These are phyloP conservation scores for Scomberomorus guttatus DNA, from an alignment of 2,797 vertebrate genomes.

Conservation along the genomic window DNA sequence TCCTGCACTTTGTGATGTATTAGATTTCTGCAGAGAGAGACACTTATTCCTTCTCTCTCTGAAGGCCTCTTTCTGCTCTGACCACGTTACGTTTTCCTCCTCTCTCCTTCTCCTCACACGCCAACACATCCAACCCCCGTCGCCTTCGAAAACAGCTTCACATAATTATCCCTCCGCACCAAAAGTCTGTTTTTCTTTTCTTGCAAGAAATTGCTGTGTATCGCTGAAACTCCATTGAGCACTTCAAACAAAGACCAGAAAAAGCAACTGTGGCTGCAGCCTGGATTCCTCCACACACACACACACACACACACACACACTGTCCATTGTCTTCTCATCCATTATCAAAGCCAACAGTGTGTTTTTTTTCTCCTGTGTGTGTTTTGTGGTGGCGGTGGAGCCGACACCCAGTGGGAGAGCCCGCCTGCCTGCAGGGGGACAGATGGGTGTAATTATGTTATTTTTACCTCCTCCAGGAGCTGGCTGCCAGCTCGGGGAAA, in stretches of 20 bases:
- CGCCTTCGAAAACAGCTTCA: conserved; percentile 53
- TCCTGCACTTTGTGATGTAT: too few species aligned
- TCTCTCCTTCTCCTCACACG: conserved; percentile 8
- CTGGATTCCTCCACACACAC: conserved; percentile 65
- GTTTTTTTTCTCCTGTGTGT: conserved; percentile 57
- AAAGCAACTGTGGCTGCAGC: conserved; percentile 53
- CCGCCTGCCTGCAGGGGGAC: conserved; percentile 71
- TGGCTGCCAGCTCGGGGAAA: conserved; percentile 84
- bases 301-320: conserved; percentile 43
- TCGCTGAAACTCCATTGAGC: conserved; percentile 65
- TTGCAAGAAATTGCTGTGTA: conserved; percentile 64
- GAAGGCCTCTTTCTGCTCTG: conserved; percentile 22
- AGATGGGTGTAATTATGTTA: conserved; percentile 89
- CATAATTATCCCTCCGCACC: conserved; percentile 61
- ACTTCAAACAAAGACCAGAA: conserved; percentile 64
- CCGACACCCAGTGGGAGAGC: conserved; percentile 80
- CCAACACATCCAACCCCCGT: conserved; percentile 39
- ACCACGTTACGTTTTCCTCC: conserved; percentile 20
- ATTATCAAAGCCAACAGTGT: conserved; percentile 64
- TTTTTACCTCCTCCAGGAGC: conserved; percentile 88
- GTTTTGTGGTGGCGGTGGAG: conserved; percentile 65
- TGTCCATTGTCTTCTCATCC: conserved; percentile 63
- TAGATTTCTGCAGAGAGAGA: background rate
- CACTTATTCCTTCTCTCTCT: background rate
- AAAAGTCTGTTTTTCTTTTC: conserved; percentile 60